These are phyloP conservation scores for Xylota sylvarum DNA, from an alignment of 2,888 invertebrate genomes.

Conservation along the genomic window DNA sequence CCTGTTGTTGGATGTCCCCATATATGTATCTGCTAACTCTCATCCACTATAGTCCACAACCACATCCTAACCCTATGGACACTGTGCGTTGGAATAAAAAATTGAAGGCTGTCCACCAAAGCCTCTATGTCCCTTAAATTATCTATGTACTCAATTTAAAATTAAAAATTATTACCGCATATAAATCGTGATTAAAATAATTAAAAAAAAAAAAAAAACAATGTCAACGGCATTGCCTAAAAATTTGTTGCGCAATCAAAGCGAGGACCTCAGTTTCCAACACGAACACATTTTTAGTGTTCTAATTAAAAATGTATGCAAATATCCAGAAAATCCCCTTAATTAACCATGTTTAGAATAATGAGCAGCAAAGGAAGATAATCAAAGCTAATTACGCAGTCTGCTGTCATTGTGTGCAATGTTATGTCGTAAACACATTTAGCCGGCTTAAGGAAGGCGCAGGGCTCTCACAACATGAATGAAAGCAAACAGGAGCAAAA, in stretches of 20 bases:
- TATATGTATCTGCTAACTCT: no score
- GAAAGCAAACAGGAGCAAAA: constrained; percentile 1
- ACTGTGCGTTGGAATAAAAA: no score
- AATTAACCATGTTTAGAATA: constrained; percentile 69
- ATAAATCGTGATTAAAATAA: constrained; percentile 13
- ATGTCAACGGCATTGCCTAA: constrained; percentile 5
- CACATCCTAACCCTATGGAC: no score
- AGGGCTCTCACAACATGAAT: background rate
- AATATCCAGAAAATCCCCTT: constrained; percentile 62
- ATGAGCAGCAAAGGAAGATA: constrained; percentile 61
- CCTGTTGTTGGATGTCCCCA: no score
- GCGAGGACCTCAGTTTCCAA: background rate
- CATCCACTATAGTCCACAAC: no score
- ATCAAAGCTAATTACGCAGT: constrained; percentile 66
- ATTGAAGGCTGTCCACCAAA: no score
- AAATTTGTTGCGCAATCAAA: constrained; percentile 19
- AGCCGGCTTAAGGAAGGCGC: constrained; percentile 29
- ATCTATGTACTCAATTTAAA: background rate
- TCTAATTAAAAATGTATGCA: constrained; percentile 67
- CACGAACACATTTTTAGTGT: constrained; percentile 54
- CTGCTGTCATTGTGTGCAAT: constrained; percentile 57
- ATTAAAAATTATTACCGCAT: background rate
- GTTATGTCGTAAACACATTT: constrained; percentile 60
- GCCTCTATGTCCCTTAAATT: background rate
- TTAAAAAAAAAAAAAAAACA: constrained; percentile 8